These are phyloP conservation scores for Erannis defoliaria DNA, from an alignment of 2,888 invertebrate species.

Conservation along the genomic window DNA sequence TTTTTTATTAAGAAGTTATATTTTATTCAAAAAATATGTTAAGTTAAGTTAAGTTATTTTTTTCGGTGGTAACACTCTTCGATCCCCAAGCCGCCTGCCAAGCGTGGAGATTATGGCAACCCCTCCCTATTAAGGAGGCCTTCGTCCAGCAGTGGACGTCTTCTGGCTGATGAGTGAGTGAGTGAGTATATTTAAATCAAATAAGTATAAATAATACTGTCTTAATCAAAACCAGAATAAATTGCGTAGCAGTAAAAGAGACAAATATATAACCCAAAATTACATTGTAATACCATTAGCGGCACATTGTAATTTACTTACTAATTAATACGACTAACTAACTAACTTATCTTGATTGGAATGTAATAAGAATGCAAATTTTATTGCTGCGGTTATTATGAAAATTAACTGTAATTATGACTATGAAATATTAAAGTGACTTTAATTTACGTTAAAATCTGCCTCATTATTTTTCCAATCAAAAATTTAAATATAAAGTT, in stretches of 20 bases:
- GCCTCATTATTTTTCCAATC: too few species aligned
- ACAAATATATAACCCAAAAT: slow-evolving; percentile 40
- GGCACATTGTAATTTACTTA: slow-evolving; percentile 26
- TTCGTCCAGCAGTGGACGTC: too few species aligned
- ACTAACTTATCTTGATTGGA: slow-evolving; percentile 13
- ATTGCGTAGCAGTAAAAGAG: slow-evolving; percentile 11
- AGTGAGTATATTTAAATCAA: too few species aligned
- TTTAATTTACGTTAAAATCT: neutral
- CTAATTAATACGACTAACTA: slow-evolving; percentile 18
- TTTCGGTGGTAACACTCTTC: too few species aligned
- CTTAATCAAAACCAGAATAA: neutral
- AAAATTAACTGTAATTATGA: slow-evolving; percentile 36
- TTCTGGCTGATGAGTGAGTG: too few species aligned
- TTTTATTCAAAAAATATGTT: too few species aligned
- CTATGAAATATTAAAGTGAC: neutral
- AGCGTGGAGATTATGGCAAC: too few species aligned
- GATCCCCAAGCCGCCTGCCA: too few species aligned
- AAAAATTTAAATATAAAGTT: too few species aligned
- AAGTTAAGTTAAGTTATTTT: too few species aligned
- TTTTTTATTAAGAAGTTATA: too few species aligned
- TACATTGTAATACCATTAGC: slow-evolving; percentile 36
- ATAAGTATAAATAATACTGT: neutral
- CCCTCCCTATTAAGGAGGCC: too few species aligned
- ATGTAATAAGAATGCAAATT: slow-evolving; percentile 38
- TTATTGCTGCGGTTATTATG: slow-evolving; percentile 45